phyloP scores from a whole-genome alignment of 2,113 vertebrate genomes.

The Anguilla japonica region DNA sequence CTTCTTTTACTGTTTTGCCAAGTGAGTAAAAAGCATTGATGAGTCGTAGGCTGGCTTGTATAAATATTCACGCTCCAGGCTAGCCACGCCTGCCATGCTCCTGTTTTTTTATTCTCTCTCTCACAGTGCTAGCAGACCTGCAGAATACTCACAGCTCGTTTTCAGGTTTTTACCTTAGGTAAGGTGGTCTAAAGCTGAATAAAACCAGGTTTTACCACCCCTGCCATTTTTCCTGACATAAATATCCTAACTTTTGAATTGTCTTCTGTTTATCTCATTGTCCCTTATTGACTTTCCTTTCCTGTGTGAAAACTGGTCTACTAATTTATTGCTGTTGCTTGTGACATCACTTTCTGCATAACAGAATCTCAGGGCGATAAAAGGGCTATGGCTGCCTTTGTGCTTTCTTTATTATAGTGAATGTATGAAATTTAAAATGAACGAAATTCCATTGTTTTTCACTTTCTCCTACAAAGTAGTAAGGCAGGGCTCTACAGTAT shows the following conservation, averaged over 20 bases:
- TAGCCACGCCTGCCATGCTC: neutral
- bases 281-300: neutral
- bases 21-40: neutral
- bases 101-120: slow-evolving; percentile 26
- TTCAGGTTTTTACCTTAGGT: slow-evolving; percentile 34
- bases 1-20: too few species aligned
- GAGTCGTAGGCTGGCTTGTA: too few species aligned
- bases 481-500: too few species aligned
- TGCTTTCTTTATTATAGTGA: neutral
- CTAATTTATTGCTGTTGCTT: slow-evolving; percentile 6
- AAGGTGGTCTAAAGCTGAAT: neutral
- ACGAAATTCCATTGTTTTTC: too few species aligned
- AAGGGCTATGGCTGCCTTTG: neutral
- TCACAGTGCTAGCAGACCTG: slow-evolving; percentile 26
- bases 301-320: slow-evolving; percentile 3
- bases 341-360: slow-evolving; percentile 10
- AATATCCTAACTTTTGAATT: slow-evolving; percentile 10
- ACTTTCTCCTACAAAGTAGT: too few species aligned
- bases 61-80: neutral
- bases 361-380: neutral
- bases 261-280: neutral
- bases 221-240: neutral
- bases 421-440: neutral
- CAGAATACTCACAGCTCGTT: slow-evolving; percentile 22
- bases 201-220: slow-evolving; percentile 1